Conservation (phyloP, 2,797 vertebrate species). For the Morus bassanus region DNA sequence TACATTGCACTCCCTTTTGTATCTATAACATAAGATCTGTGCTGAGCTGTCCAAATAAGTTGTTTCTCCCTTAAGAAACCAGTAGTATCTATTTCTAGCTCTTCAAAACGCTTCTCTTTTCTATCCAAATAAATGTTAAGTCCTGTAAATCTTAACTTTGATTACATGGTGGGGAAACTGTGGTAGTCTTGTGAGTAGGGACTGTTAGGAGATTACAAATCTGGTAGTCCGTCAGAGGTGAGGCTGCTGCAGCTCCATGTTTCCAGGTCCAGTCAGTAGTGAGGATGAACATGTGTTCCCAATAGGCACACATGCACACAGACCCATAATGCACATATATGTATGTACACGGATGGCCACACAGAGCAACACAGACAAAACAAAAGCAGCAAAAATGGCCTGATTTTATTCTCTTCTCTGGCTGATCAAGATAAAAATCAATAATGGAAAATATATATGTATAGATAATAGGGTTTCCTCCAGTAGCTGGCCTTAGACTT, state of each 20-base stretch:
- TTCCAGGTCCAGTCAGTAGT: rapidly evolving
- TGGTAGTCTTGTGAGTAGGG: background rate
- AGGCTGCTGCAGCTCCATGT: background rate
- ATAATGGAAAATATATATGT: background rate
- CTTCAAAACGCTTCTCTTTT: background rate
- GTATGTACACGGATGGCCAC: rapidly evolving
- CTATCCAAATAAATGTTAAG: background rate
- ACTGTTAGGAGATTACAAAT: background rate
- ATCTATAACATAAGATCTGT: background rate
- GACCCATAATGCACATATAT: rapidly evolving
- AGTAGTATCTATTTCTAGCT: background rate
- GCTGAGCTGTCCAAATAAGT: background rate
- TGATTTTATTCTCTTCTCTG: background rate
- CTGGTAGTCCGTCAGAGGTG: background rate
- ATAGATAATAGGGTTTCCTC: background rate
- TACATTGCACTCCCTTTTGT: background rate
- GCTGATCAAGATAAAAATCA: background rate
- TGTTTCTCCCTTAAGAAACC: background rate
- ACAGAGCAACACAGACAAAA: background rate
- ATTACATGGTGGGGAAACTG: rapidly evolving
- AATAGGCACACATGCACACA: too few relatives aligned
- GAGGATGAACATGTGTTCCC: rapidly evolving
- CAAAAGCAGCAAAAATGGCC: background rate
- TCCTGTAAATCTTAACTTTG: background rate
- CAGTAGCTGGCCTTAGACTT: background rate